These are phyloP conservation scores for Brenthis ino DNA, from an alignment of 2,888 invertebrate species.

Conservation along the genomic window DNA sequence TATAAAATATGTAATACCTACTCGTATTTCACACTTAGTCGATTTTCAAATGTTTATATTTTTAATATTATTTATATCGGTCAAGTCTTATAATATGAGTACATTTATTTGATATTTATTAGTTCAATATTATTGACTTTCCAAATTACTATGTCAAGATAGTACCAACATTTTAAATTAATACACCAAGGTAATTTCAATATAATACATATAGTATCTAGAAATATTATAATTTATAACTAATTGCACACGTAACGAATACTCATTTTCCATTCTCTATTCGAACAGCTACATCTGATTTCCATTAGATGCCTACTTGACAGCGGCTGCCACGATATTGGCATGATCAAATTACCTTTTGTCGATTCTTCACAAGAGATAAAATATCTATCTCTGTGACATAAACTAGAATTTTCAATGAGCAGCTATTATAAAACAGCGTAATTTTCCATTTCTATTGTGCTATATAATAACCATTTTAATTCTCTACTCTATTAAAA, in stretches of 20 bases:
- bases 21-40: no score
- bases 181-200: no score
- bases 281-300: slow-evolving; percentile 62
- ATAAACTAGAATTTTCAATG: background rate
- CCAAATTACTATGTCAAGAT: no score
- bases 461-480: slow-evolving; percentile 6
- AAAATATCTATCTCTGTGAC: slow-evolving; percentile 10
- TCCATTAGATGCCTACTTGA: slow-evolving; percentile 73
- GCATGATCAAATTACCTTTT: slow-evolving; percentile 70
- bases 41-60: no score
- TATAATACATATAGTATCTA: background rate
- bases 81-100: no score
- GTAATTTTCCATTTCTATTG: slow-evolving; percentile 8
- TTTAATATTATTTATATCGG: no score
- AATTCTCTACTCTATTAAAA: slow-evolving; percentile 19
- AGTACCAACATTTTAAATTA: no score
- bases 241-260: slow-evolving; percentile 1
- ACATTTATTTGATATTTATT: no score
- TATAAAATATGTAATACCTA: no score
- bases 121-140: no score
- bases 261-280: slow-evolving; percentile 8
- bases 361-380: slow-evolving; percentile 46
- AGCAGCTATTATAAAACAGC: slow-evolving; percentile 4
- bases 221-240: background rate
- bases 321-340: slow-evolving; percentile 58